These are phyloP conservation scores for Euphonia xanthogaster DNA, from an alignment of 2,797 vertebrate genomes.

Conservation along the genomic window DNA sequence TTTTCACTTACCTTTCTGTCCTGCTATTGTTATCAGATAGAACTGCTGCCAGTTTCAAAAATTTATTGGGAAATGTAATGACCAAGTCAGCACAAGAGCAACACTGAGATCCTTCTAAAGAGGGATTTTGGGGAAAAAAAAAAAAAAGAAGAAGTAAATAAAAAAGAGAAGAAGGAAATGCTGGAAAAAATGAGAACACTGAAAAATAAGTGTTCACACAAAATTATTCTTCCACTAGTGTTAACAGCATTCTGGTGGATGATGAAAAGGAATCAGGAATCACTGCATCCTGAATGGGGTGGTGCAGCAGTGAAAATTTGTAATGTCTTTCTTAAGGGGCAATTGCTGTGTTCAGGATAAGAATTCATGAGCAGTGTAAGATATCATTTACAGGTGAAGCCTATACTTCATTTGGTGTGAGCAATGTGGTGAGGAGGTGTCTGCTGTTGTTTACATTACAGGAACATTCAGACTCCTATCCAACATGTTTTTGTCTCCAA, in stretches of 20 bases:
- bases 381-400: not conserved
- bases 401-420: not conserved
- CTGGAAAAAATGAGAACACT: not conserved
- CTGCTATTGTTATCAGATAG: not conserved
- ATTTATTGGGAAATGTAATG: not conserved
- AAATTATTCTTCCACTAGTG: not conserved
- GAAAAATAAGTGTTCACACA: not conserved
- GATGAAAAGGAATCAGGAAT: not conserved
- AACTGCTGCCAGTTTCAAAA: not conserved
- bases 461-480: not conserved
- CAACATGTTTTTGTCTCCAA: not conserved
- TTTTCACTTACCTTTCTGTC: not conserved
- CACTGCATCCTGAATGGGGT: not conserved
- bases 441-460: not conserved
- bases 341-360: not conserved
- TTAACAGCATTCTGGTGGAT: not conserved
- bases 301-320: not conserved
- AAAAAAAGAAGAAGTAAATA: not conserved
- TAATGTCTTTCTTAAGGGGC: not conserved
- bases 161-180: not conserved
- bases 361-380: not conserved
- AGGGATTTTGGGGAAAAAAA: not conserved
- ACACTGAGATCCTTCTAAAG: not conserved
- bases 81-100: not conserved
- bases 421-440: not conserved